phyloP scores from a whole-genome alignment of 2,113 vertebrate genomes.

The Stomatorhinus ivindoensis region DNA sequence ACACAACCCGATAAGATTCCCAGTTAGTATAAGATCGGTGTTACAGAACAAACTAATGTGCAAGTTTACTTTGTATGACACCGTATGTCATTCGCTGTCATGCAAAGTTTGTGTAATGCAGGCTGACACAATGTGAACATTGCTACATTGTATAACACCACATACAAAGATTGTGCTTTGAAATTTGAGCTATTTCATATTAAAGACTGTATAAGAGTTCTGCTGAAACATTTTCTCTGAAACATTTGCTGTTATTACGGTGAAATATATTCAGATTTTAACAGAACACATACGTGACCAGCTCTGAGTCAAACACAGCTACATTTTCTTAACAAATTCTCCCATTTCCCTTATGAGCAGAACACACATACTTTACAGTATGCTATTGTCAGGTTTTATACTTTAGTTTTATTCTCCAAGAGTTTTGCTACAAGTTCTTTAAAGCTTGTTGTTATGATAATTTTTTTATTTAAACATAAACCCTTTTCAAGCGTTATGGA shows the following conservation, averaged over 20 bases:
- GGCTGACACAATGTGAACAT: not conserved
- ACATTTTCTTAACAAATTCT: not conserved
- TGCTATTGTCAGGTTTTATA: not conserved
- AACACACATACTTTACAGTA: not conserved
- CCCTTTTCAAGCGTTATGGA: not conserved
- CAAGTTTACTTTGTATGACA: not conserved
- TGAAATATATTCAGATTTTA: not conserved
- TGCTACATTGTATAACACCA: not conserved
- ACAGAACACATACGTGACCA: not conserved
- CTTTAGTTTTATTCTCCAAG: not conserved
- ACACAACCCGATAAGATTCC: not conserved
- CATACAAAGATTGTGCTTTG: not conserved
- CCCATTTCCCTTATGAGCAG: not conserved
- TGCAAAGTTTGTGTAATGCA: not conserved
- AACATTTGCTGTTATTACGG: not conserved
- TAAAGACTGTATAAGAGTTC: not conserved
- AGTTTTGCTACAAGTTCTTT: not conserved
- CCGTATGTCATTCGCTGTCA: not conserved
- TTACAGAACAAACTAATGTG: not conserved
- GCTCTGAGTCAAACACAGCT: not conserved
- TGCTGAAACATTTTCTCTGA: not conserved
- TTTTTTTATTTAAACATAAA: not conserved
- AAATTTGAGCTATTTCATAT: not conserved
- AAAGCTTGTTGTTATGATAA: not conserved
- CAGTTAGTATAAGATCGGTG: not conserved